Base-by-base conservation (phyloP, 2,888 invertebrate genomes). In the Sinohyriopsis cumingii region DNA sequence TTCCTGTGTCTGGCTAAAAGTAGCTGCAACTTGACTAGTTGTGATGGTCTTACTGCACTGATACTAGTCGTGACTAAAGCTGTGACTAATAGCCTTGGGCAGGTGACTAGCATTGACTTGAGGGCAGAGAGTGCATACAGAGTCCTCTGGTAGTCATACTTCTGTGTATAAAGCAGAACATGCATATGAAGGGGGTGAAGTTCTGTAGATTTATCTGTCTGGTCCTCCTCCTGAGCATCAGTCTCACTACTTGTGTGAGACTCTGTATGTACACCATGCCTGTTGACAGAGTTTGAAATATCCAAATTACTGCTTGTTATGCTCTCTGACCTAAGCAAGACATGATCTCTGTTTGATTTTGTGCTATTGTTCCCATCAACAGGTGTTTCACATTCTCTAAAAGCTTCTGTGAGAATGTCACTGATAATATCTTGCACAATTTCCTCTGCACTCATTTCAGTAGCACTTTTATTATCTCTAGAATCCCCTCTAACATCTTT, bases 181-280 rank as follows among this genome's bases (percentile, higher is more conserved):
- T 96, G 96, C 28, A 95, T 94, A 87, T 96, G 96, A 71, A 95
- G 93, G 45, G 94, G 94, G 87, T 95, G 94, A 56, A 95, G 92
- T 56, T 83, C 84, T 15, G 89, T 86, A 5, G 88, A 83, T 12
- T 69, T 69, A 15, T 55, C 65, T 15, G 5, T 54, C 55, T 67
- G 63, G 15, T 69, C 69, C 22, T 69, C 55, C 19, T 71, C 74
- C 61, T 73, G 71, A 9, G 83, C 63, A 59, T 84, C 85, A 28
- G 72, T 72, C 61, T 87, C 86, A 75, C 86, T 84, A 22, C 81
- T 81, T 59, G 84, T 82, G 1, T 82, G 82, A 5, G 86, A 87
- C 67, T 86, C 86, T 0, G 82, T 81, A 18, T 82, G 81, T 63
- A 80, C 69, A 33, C 82, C 79, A 20, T 74, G 77, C 55, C 77